These are phyloP conservation scores for Clupea harengus DNA, from an alignment of 2,113 vertebrate species.

Conservation along the genomic window DNA sequence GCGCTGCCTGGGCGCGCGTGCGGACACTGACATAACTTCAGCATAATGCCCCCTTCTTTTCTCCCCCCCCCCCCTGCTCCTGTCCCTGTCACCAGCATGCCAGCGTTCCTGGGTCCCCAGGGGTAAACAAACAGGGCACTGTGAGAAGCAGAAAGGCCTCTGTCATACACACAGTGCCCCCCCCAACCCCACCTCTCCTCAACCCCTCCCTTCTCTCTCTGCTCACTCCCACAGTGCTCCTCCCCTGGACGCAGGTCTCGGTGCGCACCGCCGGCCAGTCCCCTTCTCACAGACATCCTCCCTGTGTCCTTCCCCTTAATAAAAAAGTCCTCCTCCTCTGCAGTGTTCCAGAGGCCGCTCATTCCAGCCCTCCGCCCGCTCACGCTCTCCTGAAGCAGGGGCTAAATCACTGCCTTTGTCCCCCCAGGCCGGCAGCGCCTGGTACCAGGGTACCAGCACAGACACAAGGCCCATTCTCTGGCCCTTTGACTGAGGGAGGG, in stretches of 20 bases:
- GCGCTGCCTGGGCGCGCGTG: conserved; percentile 54
- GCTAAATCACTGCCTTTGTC: conserved; percentile 73
- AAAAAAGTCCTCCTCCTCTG: conserved; percentile 60
- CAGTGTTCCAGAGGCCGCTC: conserved; percentile 68
- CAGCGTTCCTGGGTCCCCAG: neutral
- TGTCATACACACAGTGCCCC: conserved; percentile 60
- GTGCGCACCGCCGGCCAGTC: neutral
- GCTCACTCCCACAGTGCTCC: conserved; percentile 34
- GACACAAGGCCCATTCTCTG: conserved; percentile 69
- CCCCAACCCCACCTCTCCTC: neutral
- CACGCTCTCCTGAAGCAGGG: conserved; percentile 56
- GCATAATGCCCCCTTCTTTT: neutral
- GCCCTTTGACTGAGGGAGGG: conserved; percentile 52
- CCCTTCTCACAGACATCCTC: neutral
- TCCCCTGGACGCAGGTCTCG: neutral
- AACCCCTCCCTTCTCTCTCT: neutral
- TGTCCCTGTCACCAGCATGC: conserved; percentile 23
- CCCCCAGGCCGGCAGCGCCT: conserved; percentile 53
- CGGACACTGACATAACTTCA: conserved; percentile 58
- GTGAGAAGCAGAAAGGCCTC: conserved; percentile 68
- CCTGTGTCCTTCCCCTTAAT: neutral
- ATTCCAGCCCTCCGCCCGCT: conserved; percentile 56
- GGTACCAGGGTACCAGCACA: conserved; percentile 61
- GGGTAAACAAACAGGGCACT: conserved; percentile 70
- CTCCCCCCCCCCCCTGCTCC: conserved; percentile 7